Base-by-base conservation (phyloP, 2,888 invertebrate species). In the Lepeophtheirus nordmannii region DNA sequence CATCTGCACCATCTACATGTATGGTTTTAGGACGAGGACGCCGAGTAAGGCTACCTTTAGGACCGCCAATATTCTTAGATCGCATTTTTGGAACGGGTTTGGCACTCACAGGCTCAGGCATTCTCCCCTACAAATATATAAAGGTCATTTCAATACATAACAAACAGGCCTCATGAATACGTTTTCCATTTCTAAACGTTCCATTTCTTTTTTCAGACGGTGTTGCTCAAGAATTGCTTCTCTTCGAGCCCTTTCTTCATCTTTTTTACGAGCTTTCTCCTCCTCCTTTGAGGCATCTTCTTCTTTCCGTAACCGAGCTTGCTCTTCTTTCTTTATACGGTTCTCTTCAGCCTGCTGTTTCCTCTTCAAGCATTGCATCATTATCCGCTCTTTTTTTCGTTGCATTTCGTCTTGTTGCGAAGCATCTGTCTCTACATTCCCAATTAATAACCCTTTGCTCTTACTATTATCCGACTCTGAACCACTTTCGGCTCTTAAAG, bases 151-250 rank as follows among this genome's bases (percentile, higher is more conserved):
- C 65, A 14, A 65, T 65, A 12, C 5, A 20, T 5, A 20, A 5
- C 17, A 5, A 2, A 14, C 8, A 17, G 53, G 53, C 53, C 30
- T 30, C 3, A 30, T 2, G 7, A 30, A 30, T 69, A 72, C 72
- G 70, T 76, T 74, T 68, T 75, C 74, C 53, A 46, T 46, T 38
- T 77, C 76, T n/a, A 90, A 89, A 78, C 91, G 90, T 75, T 92
- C 91, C 69, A 89, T 84, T 67, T 89, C 88, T 77, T 94, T 94
- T 75, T 93, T 90, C 71, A 91, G 80, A 77, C 91, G 87, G 78
- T 94, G 89, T 76, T 91, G 89, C 74, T 91, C 90, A 71, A 93
- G 82, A 74, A 96, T 96, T 70, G 82, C 83, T 70, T 90, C 87
- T 67, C 93, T 78, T 68, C 92, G 80, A n/a, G 85, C 82, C 72